Evolutionary conservation across 2,113 vertebrate species (phyloP).

Genomic region (Anas platyrhynchos): DNA sequence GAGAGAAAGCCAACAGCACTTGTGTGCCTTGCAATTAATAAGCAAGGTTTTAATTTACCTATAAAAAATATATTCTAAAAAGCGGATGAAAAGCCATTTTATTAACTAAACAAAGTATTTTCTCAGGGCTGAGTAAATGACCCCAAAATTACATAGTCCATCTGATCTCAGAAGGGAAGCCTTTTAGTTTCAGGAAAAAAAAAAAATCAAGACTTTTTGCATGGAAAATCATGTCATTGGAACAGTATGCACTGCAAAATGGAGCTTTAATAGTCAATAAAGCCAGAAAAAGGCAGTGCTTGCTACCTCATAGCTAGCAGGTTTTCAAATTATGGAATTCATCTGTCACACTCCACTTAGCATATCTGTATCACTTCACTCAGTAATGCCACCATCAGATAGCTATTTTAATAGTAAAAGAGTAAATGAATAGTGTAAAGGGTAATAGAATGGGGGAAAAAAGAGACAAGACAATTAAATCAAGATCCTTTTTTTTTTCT

Average conservation of each 20-base stretch:
- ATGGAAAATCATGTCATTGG: slow-evolving; percentile 1
- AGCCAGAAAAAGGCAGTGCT: slow-evolving; percentile 35
- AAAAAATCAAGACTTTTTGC: not conserved
- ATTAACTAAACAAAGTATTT: slow-evolving; percentile 16
- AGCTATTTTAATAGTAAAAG: slow-evolving; percentile 68
- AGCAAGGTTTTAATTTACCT: slow-evolving; percentile 18
- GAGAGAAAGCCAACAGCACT: not conserved
- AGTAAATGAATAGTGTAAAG: slow-evolving; percentile 61
- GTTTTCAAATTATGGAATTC: slow-evolving; percentile 71
- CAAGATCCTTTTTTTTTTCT: not conserved
- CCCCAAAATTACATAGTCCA: not conserved
- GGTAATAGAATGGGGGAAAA: not conserved
- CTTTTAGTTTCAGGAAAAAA: not conserved
- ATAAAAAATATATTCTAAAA: not conserved
- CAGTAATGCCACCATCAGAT: slow-evolving; percentile 42
- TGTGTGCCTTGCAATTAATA: not conserved
- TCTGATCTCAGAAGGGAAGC: not conserved
- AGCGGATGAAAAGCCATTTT: slow-evolving; percentile 9
- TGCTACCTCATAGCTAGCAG: slow-evolving; percentile 49
- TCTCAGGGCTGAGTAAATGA: not conserved
- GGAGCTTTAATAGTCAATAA: slow-evolving; percentile 67
- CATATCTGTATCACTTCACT: slow-evolving; percentile 50
- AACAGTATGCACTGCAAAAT: slow-evolving; percentile 29
- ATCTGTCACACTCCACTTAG: slow-evolving; percentile 71
- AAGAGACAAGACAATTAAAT: slow-evolving; percentile 34